Evolutionary conservation across 2,797 vertebrate species (phyloP).

Genomic region (Pelodytes ibericus): DNA sequence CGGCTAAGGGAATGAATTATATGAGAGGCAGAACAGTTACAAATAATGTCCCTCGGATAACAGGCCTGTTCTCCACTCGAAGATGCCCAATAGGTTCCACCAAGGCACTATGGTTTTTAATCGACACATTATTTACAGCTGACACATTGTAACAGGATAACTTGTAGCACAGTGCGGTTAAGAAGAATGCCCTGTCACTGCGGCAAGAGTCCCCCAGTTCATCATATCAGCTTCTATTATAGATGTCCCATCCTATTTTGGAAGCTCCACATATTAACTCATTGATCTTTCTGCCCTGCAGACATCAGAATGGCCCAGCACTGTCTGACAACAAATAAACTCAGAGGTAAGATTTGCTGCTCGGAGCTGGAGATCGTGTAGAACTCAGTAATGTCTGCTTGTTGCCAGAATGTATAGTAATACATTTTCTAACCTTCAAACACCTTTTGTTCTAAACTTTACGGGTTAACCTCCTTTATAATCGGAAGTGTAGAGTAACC

Average conservation of each 20-base stretch:
- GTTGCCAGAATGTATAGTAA: background rate
- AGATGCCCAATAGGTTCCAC: background rate
- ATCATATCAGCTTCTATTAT: slow-evolving; percentile 10
- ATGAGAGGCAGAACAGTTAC: background rate
- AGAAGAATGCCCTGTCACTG: slow-evolving; percentile 13
- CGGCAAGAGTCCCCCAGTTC: background rate
- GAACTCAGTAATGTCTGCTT: background rate
- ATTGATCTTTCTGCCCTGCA: slow-evolving; percentile 33
- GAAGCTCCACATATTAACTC: slow-evolving; percentile 6
- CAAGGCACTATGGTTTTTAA: background rate
- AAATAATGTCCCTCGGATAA: background rate
- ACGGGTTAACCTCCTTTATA: background rate
- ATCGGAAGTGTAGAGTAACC: background rate
- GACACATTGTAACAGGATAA: slow-evolving; percentile 14
- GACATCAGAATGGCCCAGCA: background rate
- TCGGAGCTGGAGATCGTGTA: background rate
- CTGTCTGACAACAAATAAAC: slow-evolving; percentile 6
- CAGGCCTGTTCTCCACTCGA: background rate
- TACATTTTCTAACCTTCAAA: background rate
- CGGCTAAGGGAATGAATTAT: background rate
- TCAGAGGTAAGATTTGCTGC: background rate
- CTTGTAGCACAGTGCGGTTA: background rate
- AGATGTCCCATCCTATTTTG: background rate
- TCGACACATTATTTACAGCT: slow-evolving; percentile 20
- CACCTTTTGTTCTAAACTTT: slow-evolving; percentile 4